Evolutionary conservation across 2,797 vertebrate species (phyloP), one percentile per base, ranked within the genome.

Genomic region (Lophotriccus pileatus): DNA sequence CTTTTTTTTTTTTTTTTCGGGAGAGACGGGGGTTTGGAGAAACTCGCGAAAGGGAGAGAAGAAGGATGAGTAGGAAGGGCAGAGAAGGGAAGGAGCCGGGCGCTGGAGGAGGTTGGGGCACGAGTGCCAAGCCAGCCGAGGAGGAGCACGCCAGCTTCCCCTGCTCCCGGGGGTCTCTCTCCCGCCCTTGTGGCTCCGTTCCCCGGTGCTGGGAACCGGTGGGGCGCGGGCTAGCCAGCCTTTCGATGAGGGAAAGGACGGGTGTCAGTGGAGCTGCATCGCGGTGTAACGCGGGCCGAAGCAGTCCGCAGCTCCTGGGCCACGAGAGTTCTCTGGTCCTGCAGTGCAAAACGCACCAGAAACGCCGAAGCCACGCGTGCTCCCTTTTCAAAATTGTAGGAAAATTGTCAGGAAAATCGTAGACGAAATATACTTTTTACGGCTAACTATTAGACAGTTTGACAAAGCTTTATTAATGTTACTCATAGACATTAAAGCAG

Each of bases 1-100:
- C 2, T 16, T 18, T 8, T 4, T 6, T 27, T 3, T 41, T 44
- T 41, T 32, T 27, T 14, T 9, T 2, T 9, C 1, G 5, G 27
- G 25, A 28, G 32, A 68, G 37, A 55, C 8, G 1, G 37, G 25
- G 4, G 13, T 10, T 30, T 68, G 37, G 58, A 49, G 32, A 44
- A 44, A 74, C 46, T 41, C 27, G 27, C 0, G 14, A 49, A 52
- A 59, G 30, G 12, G n/a, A 70, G 49, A 67, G 22, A 23, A 84
- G 39, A 55, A 19, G 36, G 15, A 20, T 37, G 20, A 28, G n/a
- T 14, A 37, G 64, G 41, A 75, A 66, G 50, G 27, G 43, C 20
- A 34, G 52, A 52, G 68, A 18, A 50, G 43, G 22, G 52, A 77
- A 64, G 58, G 49, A 84, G 28, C 17, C 3, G 25, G 22, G 16